Evolutionary conservation across 2,888 invertebrate genomes (phyloP).

Genomic region (Panzeria rudis): DNA sequence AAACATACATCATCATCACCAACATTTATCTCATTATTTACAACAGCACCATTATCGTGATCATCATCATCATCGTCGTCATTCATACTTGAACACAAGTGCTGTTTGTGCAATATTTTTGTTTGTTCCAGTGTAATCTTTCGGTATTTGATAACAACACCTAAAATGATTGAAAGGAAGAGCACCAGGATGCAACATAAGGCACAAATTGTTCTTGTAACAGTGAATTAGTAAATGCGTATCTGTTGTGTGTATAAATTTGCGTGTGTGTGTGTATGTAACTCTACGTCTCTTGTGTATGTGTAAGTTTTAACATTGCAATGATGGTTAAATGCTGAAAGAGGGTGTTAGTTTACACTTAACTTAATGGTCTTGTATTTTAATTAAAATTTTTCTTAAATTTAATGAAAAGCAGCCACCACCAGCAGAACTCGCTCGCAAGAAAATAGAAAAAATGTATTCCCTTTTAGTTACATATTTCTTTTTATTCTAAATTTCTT

Average conservation of each 20-base stretch:
- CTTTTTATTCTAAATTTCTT: background rate
- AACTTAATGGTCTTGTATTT: constrained; percentile 52
- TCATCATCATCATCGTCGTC: constrained; percentile 21
- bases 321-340: constrained; percentile 31
- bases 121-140: constrained; percentile 59
- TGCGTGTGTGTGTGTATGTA: constrained; percentile 4
- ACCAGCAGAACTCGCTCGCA: background rate
- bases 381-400: constrained; percentile 53
- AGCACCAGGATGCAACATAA: constrained; percentile 34
- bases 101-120: constrained; percentile 53
- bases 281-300: background rate
- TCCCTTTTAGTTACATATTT: background rate
- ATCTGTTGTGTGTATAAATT: background rate
- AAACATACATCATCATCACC: constrained; percentile 2
- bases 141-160: constrained; percentile 65
- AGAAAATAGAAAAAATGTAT: background rate
- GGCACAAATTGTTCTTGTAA: constrained; percentile 40
- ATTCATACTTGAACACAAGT: constrained; percentile 42
- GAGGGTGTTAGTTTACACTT: constrained; percentile 38
- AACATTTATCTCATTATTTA: constrained; percentile 28
- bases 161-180: constrained; percentile 55
- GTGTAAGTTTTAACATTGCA: background rate
- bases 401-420: constrained; percentile 31
- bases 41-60: constrained; percentile 10
- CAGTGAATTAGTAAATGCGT: background rate